phyloP scores from a whole-genome alignment of 2,797 vertebrate species.

The Dipus sagitta region DNA sequence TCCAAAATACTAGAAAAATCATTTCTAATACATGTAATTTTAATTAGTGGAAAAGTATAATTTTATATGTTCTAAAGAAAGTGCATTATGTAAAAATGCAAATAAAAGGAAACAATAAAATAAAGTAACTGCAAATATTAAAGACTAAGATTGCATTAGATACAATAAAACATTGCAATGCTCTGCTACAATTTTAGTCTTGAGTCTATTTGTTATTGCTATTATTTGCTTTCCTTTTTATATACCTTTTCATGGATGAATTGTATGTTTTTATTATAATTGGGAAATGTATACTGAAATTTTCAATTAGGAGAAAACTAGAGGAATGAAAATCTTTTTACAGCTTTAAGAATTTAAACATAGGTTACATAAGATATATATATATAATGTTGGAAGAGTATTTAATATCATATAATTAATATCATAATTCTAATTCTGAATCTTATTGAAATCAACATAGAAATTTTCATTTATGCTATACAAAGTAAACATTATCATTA shows the following conservation, averaged over 20 bases:
- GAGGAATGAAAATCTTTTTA: not conserved
- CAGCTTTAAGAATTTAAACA: not conserved
- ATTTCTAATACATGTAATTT: constrained; percentile 68
- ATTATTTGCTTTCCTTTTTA: constrained; percentile 26
- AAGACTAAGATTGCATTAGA: not conserved
- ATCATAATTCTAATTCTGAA: not conserved
- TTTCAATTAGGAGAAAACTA: not conserved
- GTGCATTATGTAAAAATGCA: no score
- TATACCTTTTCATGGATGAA: not conserved
- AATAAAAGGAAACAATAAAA: no score
- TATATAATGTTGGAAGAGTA: not conserved
- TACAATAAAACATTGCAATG: constrained; percentile 63
- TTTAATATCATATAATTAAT: not conserved
- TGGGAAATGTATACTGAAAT: constrained; percentile 39
- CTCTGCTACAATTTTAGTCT: constrained; percentile 1
- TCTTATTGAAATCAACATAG: not conserved
- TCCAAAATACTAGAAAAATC: constrained; percentile 76
- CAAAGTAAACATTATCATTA: not conserved
- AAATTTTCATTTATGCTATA: not conserved
- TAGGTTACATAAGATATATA: no score
- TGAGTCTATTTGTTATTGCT: constrained; percentile 18
- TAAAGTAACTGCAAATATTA: no score
- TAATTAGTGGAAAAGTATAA: constrained; percentile 68
- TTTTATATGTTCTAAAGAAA: constrained; percentile 53
- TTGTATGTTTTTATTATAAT: constrained; percentile 11